A percentile compares a stretch with the other conserved stretches of the same genome.
phyloP scores from a whole-genome alignment of 2,113 vertebrate species.

The Megaceryle torquata region DNA sequence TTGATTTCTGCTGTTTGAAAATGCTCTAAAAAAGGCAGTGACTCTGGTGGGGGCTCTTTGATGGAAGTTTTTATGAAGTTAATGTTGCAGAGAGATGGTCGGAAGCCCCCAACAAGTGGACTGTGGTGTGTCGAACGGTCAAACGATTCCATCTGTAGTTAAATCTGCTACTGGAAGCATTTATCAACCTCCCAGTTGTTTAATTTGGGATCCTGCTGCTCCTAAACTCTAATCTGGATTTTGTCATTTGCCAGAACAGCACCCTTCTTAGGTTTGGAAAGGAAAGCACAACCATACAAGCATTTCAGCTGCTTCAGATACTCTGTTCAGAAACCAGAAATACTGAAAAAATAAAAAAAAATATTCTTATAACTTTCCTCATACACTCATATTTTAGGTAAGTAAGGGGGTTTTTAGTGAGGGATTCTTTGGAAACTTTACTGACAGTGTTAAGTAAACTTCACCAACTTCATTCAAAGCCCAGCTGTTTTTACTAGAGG shows the following conservation, averaged over 20 bases:
- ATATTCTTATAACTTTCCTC: not conserved
- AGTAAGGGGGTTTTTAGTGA: not conserved
- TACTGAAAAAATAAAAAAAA: not conserved
- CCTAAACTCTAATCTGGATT: constrained; percentile 52
- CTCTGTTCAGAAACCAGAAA: not conserved
- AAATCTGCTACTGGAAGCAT: constrained; percentile 55
- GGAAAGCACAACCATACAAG: constrained; percentile 13
- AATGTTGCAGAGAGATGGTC: constrained; percentile 48
- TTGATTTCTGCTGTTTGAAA: constrained; percentile 45
- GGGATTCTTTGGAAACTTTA: not conserved
- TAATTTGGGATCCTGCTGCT: constrained; percentile 55
- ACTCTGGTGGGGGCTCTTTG: constrained; percentile 23
- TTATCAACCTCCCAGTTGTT: constrained; percentile 47
- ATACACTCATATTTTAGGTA: not conserved
- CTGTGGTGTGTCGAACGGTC: constrained; percentile 25
- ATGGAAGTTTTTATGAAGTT: constrained; percentile 54
- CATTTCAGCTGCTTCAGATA: not conserved
- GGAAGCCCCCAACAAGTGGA: constrained; percentile 23
- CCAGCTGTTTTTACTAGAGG: not conserved
- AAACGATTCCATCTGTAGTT: constrained; percentile 67
- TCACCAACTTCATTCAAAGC: not conserved
- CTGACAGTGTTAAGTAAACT: not conserved
- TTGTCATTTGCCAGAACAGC: constrained; percentile 43
- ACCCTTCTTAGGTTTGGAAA: not conserved
- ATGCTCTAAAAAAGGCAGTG: constrained; percentile 4